Evolutionary conservation across 2,797 vertebrate genomes (phyloP).

Genomic region (Natrix natrix): DNA sequence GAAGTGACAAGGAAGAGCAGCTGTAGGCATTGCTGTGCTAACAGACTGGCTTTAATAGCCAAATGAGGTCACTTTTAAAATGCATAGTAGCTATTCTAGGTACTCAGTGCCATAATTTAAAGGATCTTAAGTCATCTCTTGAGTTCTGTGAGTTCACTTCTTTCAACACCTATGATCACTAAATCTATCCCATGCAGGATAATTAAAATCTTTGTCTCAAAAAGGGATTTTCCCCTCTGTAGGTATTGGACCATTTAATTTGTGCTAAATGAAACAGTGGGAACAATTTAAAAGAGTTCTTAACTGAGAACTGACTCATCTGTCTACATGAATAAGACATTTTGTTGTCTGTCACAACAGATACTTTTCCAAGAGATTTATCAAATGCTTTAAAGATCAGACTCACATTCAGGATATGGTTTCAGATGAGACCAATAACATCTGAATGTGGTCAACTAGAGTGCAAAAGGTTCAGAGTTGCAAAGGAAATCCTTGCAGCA

Average conservation of each 20-base stretch:
- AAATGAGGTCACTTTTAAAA: constrained; percentile 24
- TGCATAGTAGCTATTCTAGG: constrained; percentile 29
- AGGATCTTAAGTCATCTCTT: neutral
- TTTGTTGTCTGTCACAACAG: neutral
- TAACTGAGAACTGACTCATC: neutral
- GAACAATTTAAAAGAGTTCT: neutral
- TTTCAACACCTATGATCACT: neutral
- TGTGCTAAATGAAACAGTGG: neutral
- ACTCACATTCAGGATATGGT: neutral
- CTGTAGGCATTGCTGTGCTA: constrained; percentile 7
- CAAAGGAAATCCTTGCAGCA: neutral
- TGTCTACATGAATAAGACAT: neutral
- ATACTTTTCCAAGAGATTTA: neutral
- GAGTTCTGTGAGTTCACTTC: constrained; percentile 5
- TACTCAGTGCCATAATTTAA: neutral
- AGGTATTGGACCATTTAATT: neutral
- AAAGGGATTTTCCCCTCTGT: neutral
- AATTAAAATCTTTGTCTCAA: neutral
- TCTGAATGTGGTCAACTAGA: neutral
- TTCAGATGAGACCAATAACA: neutral
- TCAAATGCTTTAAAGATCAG: neutral
- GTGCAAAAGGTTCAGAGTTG: neutral
- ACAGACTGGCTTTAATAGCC: constrained; percentile 1
- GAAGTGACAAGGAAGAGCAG: constrained; percentile 16
- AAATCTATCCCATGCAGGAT: neutral